Conservation (phyloP, 2,888 invertebrate genomes). For the Caenorhabditis imperialis region DNA sequence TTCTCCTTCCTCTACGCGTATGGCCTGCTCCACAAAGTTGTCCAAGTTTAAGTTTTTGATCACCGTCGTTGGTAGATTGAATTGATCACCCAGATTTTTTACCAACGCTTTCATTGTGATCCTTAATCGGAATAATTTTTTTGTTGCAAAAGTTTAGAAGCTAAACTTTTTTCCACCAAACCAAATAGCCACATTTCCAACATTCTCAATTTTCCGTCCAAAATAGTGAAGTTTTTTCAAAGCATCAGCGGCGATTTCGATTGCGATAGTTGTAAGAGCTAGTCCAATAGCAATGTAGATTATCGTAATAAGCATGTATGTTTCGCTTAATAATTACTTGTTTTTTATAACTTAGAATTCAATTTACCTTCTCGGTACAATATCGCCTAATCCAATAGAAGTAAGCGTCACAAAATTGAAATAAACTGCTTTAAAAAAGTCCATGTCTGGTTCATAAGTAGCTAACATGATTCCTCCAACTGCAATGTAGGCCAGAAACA, state of each 20-base stretch:
- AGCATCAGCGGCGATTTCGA: conserved; percentile 76
- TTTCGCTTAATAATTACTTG: conserved; percentile 62
- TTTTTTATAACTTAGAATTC: too few species aligned
- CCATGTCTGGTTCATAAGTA: conserved; percentile 75
- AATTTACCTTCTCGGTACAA: conserved; percentile 70
- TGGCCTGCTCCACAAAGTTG: conserved; percentile 76
- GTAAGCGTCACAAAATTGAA: conserved; percentile 77
- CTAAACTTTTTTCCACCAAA: conserved; percentile 75
- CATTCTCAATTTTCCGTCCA: conserved; percentile 76
- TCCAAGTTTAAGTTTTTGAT: conserved; percentile 72
- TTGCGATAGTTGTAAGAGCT: conserved; percentile 76
- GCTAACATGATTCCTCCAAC: conserved; percentile 62
- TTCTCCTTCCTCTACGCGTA: conserved; percentile 76
- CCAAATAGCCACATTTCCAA: conserved; percentile 75
- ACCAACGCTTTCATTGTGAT: conserved; percentile 76
- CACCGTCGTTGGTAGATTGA: conserved; percentile 73
- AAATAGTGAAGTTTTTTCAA: conserved; percentile 76
- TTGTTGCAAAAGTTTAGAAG: not conserved
- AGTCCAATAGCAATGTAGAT: conserved; percentile 76
- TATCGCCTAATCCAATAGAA: conserved; percentile 74
- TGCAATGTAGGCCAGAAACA: conserved; percentile 72
- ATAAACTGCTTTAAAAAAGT: conserved; percentile 75
- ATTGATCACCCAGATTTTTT: conserved; percentile 75
- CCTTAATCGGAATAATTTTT: conserved; percentile 47
- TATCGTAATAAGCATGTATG: conserved; percentile 75